These are phyloP conservation scores for Helicoverpa assulta DNA, from an alignment of 2,888 invertebrate species.

Conservation along the genomic window DNA sequence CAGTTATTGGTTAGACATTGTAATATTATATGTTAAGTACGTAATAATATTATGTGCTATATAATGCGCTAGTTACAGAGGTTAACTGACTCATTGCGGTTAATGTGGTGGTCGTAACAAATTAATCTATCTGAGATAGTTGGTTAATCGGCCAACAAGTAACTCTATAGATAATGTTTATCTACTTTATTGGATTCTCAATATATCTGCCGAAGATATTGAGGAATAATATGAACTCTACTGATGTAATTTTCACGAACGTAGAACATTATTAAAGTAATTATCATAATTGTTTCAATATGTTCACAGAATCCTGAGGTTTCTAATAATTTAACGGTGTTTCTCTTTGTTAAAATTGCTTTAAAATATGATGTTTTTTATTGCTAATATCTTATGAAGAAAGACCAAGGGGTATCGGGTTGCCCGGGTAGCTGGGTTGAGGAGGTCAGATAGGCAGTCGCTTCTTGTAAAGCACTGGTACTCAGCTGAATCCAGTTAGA, in stretches of 20 bases:
- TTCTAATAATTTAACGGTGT: too few relatives aligned
- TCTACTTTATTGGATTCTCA: background rate
- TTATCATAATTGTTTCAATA: background rate
- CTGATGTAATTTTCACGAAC: too few relatives aligned
- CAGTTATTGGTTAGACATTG: background rate
- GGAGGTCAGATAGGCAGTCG: too few relatives aligned
- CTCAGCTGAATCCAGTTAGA: too few relatives aligned
- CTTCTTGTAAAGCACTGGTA: too few relatives aligned
- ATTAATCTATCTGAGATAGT: conserved; percentile 48
- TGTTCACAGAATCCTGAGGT: background rate
- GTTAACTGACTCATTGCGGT: conserved; percentile 49
- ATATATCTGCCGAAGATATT: background rate
- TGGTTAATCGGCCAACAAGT: conserved; percentile 4
- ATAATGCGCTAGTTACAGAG: conserved; percentile 12
- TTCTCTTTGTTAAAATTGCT: too few relatives aligned
- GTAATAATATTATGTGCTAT: background rate
- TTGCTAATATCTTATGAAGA: too few relatives aligned
- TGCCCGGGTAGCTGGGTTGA: too few relatives aligned
- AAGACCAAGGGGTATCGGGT: too few relatives aligned
- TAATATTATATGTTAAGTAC: background rate
- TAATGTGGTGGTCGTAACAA: conserved; percentile 50
- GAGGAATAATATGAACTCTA: too few relatives aligned
- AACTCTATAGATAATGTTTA: background rate
- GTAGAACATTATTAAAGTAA: background rate
- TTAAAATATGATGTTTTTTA: too few relatives aligned